Evolutionary conservation across 1,140 invertebrate genomes (phyloP), one percentile per base, ranked within the genome.

Genomic region (Trinorchestia longiramus): DNA sequence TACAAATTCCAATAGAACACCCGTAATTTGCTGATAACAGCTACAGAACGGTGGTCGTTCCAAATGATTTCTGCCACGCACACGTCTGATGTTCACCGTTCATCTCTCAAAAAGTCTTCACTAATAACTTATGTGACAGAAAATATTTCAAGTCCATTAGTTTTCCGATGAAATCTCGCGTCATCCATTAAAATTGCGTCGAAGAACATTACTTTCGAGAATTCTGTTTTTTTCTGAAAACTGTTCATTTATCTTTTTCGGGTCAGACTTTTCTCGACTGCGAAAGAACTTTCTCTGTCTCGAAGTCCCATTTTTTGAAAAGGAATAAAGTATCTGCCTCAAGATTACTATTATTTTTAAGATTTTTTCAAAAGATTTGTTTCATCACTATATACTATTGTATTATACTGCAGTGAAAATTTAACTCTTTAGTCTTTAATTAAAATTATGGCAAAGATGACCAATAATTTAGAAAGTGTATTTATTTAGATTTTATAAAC

Each of bases 171-270:
- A 42, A 43, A 90, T 90, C 88, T 90, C 88, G 88, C 23, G 88
- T 90, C 88, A 42, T 41, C 88, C 88, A 90, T 90, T 90, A 90
- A 90, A 90, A 90, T 90, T 90, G 28, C 62, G 62, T 77, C 62
- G 62, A 77, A 77, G 62, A 77, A 77, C 62, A 77, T 77, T 28
- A 77, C 36, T 53, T 90, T 90, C 88, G 88, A 43, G 43, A 42
- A 41, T 90, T 90, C 11, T 77, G 40, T 87, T 87, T 42, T 90
- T 90, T 90, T 90, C 36, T 15, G 43, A 90, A 19, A 42, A 19
- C 88, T 15, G 88, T 77, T 77, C 62, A 77, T 15, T 15, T 15
- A 28, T 77, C 62, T 77, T 77, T 77, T 11, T 77, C 1, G 62
- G 28, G 62, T 1, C 36, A 15, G 62, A 28, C 3, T 36, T 77